Evolutionary conservation across 92 coral and sea anemone species (phyloP).

Genomic region (Zoanthus sociatus): DNA sequence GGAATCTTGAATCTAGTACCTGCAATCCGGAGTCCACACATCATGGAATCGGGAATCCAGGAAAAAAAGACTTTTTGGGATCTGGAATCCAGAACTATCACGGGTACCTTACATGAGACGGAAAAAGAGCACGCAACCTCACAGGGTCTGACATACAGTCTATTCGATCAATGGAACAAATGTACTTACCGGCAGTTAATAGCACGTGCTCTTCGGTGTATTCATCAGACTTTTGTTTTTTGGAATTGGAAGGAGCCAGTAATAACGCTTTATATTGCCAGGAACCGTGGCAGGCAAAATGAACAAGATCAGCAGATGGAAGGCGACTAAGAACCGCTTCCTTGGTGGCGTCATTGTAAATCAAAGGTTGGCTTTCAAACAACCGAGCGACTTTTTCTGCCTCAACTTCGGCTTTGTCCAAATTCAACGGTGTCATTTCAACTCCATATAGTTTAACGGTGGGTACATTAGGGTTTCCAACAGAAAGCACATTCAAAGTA

Average conservation of each 20-base stretch:
- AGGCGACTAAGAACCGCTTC: neutral
- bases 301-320: slow-evolving; percentile 30
- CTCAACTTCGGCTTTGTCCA: slow-evolving; percentile 8
- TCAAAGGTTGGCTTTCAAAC: slow-evolving; percentile 14
- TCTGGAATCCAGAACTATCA: too few species aligned
- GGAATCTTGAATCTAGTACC: too few species aligned
- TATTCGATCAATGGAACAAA: neutral
- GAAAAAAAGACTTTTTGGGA: too few species aligned
- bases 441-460: slow-evolving; percentile 3
- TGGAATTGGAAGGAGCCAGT: slow-evolving; percentile 27
- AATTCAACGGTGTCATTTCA: neutral
- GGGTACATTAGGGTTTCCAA: slow-evolving; percentile 23
- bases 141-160: too few species aligned
- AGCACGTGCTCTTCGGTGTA: slow-evolving; percentile 42
- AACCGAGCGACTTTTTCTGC: neutral
- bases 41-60: too few species aligned
- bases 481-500: too few species aligned
- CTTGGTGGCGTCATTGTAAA: slow-evolving; percentile 12
- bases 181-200: slow-evolving; percentile 32
- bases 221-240: neutral
- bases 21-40: too few species aligned
- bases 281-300: slow-evolving; percentile 41
- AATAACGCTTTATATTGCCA: slow-evolving; percentile 27
- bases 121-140: too few species aligned
- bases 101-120: too few species aligned